These are phyloP conservation scores for Strix aluco DNA, from an alignment of 2,113 vertebrate species.

Conservation along the genomic window DNA sequence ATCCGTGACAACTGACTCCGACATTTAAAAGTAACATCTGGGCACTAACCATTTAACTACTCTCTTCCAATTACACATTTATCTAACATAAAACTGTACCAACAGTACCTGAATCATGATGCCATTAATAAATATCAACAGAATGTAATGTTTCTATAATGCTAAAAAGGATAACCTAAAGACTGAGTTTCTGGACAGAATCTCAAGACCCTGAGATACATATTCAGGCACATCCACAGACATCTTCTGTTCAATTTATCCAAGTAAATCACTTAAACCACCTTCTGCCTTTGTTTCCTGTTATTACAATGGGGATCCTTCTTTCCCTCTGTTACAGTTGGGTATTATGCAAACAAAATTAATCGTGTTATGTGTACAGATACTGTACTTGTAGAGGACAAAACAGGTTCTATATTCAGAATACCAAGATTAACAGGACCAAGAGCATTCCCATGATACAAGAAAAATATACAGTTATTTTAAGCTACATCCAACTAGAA, in stretches of 20 bases:
- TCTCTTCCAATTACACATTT: background rate
- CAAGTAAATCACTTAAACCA: background rate
- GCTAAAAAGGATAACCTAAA: background rate
- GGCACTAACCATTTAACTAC: background rate
- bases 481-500: background rate
- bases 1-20: background rate
- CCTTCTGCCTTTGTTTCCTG: background rate
- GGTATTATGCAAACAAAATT: background rate
- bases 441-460: background rate
- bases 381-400: background rate
- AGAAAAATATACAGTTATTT: background rate
- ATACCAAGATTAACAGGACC: background rate
- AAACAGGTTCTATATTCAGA: background rate
- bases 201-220: background rate
- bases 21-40: background rate
- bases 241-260: background rate
- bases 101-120: background rate
- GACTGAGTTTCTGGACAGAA: background rate
- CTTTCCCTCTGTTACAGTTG: background rate
- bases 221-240: background rate
- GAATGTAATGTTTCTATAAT: background rate
- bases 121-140: background rate
- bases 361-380: background rate
- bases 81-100: background rate
- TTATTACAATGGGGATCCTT: background rate